A percentile compares a stretch with the other conserved stretches of the same genome.
Evolutionary conservation across 2,797 vertebrate species (phyloP).

Genomic region (Ctenopoma multispine): DNA sequence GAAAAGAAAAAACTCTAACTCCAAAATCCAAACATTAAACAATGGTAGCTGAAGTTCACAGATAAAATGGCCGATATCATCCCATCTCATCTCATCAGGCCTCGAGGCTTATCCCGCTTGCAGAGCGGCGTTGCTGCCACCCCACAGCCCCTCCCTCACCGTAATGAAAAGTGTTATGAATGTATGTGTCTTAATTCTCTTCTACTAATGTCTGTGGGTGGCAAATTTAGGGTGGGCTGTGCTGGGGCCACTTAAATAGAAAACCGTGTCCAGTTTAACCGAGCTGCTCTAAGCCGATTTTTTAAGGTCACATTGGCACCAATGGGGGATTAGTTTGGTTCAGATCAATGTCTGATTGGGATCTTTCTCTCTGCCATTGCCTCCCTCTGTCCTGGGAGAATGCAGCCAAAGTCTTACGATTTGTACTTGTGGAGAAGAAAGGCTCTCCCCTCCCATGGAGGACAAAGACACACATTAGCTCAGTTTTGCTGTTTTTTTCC

Average conservation of each 20-base stretch:
- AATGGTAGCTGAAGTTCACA: slow-evolving; percentile 29
- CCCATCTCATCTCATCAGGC: slow-evolving; percentile 60
- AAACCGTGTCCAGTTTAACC: slow-evolving; percentile 87
- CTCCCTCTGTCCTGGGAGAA: slow-evolving; percentile 82
- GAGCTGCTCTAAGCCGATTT: slow-evolving; percentile 88
- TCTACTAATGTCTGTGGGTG: slow-evolving; percentile 85
- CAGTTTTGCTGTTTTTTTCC: slow-evolving; percentile 86
- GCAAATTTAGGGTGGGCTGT: slow-evolving; percentile 82
- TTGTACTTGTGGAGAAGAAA: slow-evolving; percentile 87
- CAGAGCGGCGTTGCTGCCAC: slow-evolving; percentile 47
- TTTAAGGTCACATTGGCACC: slow-evolving; percentile 88
- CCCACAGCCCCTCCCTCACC: slow-evolving; percentile 69
- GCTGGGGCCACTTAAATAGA: slow-evolving; percentile 76
- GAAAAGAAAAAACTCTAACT: not conserved
- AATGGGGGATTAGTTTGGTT: slow-evolving; percentile 89
- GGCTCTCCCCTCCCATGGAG: slow-evolving; percentile 78
- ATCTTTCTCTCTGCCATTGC: slow-evolving; percentile 84
- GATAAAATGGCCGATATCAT: slow-evolving; percentile 46
- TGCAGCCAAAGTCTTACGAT: slow-evolving; percentile 83
- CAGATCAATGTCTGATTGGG: slow-evolving; percentile 87
- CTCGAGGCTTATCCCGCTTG: slow-evolving; percentile 57
- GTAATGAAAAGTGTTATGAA: slow-evolving; percentile 88
- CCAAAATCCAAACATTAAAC: slow-evolving; percentile 21
- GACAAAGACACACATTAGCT: slow-evolving; percentile 88
- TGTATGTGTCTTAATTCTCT: slow-evolving; percentile 87